These are phyloP conservation scores for Graphium colonna DNA, from an alignment of 2,888 invertebrate species.

Conservation along the genomic window DNA sequence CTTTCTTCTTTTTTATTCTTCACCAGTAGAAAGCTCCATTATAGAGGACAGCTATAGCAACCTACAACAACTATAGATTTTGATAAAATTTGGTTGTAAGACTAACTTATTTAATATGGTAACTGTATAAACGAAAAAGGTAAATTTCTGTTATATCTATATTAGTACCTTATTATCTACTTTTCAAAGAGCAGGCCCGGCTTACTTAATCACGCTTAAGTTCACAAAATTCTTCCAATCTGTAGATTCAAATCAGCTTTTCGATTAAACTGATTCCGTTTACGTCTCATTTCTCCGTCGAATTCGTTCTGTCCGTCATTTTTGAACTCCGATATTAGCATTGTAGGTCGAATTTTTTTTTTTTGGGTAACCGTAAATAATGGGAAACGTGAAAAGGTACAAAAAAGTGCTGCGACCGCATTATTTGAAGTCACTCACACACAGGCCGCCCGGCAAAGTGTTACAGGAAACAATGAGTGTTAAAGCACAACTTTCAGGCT, in stretches of 20 bases:
- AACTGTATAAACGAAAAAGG: too few species aligned
- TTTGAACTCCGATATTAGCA: not conserved
- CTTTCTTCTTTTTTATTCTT: too few species aligned
- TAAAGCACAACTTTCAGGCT: slow-evolving; percentile 17
- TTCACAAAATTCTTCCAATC: not conserved
- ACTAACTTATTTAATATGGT: too few species aligned
- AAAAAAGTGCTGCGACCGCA: slow-evolving; percentile 3
- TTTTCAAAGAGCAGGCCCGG: slow-evolving; percentile 9
- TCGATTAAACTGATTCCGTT: not conserved
- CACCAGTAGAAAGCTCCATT: too few species aligned
- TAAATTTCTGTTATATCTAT: too few species aligned
- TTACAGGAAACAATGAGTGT: slow-evolving; percentile 14
- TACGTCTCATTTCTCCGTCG: not conserved
- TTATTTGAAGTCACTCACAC: slow-evolving; percentile 7
- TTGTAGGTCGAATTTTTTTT: not conserved
- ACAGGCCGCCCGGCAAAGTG: slow-evolving; percentile 9
- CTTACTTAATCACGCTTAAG: slow-evolving; percentile 8
- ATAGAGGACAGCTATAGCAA: too few species aligned
- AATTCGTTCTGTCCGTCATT: not conserved
- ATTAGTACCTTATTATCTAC: not conserved
- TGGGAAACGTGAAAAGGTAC: not conserved
- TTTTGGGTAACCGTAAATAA: not conserved
- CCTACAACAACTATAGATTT: too few species aligned
- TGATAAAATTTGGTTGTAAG: not conserved
- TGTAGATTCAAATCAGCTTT: not conserved